Base-by-base conservation (phyloP, 2,888 invertebrate species). In the Apodemia mormo region DNA sequence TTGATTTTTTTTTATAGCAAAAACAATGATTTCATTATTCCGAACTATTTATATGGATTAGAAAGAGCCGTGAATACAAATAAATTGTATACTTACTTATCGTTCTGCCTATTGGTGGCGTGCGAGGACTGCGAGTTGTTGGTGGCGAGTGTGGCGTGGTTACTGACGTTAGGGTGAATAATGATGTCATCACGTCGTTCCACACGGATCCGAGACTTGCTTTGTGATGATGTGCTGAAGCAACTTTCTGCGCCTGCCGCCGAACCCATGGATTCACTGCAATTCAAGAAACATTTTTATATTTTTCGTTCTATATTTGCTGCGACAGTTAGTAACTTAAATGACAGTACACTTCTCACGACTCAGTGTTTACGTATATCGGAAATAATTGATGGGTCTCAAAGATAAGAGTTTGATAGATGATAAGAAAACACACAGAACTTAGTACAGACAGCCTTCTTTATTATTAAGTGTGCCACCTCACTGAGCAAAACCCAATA, bases 151-250 rank as follows among this genome's bases (percentile, higher is more conserved):
- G 80, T 86, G 30, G 92, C 93, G 78, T 93, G 93, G 80, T 93
- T 93, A 86, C 92, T 92, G 56, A 94, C 94, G 77, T 94, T 94
- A 49, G 95, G 95, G 40, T 94, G 94, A 67, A 91, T 93, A 61
- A 94, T 88, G 77, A 95, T 94, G 76, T 95, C 96, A 81, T 95
- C 96, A 70, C 95, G 94, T 76, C 95, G 95, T 85, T 97, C 97
- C 66, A 97, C 96, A 7, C 96, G 94, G 76, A 98, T 97, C 67
- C 96, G 95, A 76, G 97, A 97, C 87, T 96, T 96, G 75, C 94
- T 94, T 81, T 96, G 96, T 0, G 96, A 96, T 0, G 96, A 96
- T 30, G 96, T 96, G 73, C 96, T 96, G 86, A 97, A 97, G 75
- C 95, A 94, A 72, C 92, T 91, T 79, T 94, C 94, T 0, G 88